Percentiles rank a stretch among this genome's conserved stretches.
Evolutionary conservation across 1,140 invertebrate genomes (phyloP).

Genomic region (Eulimnadia texana): DNA sequence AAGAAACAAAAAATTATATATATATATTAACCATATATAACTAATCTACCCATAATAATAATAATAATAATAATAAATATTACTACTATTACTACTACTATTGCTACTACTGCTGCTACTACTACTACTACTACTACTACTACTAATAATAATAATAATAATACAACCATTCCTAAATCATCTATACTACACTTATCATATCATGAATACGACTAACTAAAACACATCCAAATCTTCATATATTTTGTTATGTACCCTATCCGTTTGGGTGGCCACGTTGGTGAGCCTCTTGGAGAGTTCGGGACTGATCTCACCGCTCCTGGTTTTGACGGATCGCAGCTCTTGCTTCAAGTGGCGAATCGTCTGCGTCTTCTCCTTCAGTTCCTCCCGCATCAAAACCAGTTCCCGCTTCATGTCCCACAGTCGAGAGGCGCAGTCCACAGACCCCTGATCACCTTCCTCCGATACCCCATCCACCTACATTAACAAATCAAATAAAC

Average conservation of each 20-base stretch:
- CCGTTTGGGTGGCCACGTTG: constrained; percentile 8
- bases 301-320: neutral
- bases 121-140: too few relatives aligned
- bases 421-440: neutral
- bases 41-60: too few relatives aligned
- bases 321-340: neutral
- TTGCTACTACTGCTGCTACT: too few relatives aligned
- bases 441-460: neutral
- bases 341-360: neutral
- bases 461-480: constrained; percentile 1
- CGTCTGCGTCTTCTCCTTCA: constrained; percentile 2
- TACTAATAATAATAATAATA: too few relatives aligned
- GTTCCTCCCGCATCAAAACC: constrained; percentile 4
- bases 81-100: too few relatives aligned
- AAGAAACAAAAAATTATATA: too few relatives aligned
- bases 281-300: neutral
- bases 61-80: too few relatives aligned
- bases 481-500: too few relatives aligned
- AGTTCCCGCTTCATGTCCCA: constrained; percentile 9
- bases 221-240: neutral
- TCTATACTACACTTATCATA: too few relatives aligned
- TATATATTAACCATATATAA: too few relatives aligned
- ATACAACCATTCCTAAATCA: too few relatives aligned
- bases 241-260: neutral
- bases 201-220: too few relatives aligned